phyloP scores from a whole-genome alignment of 2,888 invertebrate genomes.

The Desoria tigrina region DNA sequence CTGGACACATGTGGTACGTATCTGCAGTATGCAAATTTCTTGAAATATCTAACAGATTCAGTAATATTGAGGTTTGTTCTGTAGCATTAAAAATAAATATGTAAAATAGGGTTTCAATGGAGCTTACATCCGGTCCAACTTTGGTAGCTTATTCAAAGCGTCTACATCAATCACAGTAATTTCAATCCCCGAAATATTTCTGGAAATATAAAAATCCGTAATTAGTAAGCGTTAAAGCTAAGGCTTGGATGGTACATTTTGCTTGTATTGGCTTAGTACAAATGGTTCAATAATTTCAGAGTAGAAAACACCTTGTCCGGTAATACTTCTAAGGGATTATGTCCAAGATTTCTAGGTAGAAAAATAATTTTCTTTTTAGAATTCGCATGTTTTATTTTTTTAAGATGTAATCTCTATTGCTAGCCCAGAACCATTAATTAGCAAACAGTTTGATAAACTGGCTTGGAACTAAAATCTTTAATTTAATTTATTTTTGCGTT shows the following conservation, averaged over 20 bases:
- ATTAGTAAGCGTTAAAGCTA: background rate
- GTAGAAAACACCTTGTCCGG: conserved; percentile 54
- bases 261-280: conserved; percentile 14
- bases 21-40: conserved; percentile 66
- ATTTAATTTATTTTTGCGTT: no score
- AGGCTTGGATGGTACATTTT: background rate
- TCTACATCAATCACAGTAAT: conserved; percentile 60
- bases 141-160: conserved; percentile 59
- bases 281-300: conserved; percentile 15
- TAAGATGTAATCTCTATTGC: no score
- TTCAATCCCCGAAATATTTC: conserved; percentile 63
- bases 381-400: no score
- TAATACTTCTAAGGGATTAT: conserved; percentile 59
- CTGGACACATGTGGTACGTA: conserved; percentile 63
- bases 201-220: conserved; percentile 53
- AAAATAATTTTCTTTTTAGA: no score
- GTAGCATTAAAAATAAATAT: conserved; percentile 10
- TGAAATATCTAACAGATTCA: conserved; percentile 58
- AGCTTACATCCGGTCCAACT: conserved; percentile 62
- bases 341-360: conserved; percentile 56
- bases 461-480: no score
- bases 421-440: no score
- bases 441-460: no score
- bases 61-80: background rate
- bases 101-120: background rate